A percentile compares a stretch with the other conserved stretches of the same genome.
Conservation (phyloP, 64 coral and sea anemone genomes). For the Montipora foliosa region DNA sequence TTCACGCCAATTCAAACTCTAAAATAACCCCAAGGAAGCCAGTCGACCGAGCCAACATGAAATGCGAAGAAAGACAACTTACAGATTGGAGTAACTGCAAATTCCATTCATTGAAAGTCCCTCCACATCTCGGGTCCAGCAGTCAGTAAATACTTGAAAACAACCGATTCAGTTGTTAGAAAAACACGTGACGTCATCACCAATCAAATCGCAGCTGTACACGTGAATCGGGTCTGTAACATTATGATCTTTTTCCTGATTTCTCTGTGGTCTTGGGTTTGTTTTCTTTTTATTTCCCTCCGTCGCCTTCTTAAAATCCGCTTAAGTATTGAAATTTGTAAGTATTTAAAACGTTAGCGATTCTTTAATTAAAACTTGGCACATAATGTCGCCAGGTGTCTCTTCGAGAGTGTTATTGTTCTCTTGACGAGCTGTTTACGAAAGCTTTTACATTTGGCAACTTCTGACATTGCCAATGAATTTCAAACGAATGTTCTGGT, state of each 20-base stretch:
- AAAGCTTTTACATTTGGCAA: not conserved
- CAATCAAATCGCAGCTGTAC: constrained; percentile 19
- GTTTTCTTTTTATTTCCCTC: not conserved
- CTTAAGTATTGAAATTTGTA: not conserved
- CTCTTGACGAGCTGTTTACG: too few species aligned
- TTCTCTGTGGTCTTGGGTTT: not conserved
- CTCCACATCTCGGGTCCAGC: not conserved
- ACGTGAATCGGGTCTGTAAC: not conserved
- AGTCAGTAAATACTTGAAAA: constrained; percentile 43
- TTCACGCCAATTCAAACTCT: not conserved
- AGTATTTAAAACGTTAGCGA: not conserved
- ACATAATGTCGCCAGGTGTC: not conserved
- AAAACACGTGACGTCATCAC: constrained; percentile 64
- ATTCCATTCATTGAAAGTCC: constrained; percentile 30
- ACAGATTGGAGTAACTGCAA: not conserved
- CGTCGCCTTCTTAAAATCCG: not conserved
- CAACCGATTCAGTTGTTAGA: constrained; percentile 34
- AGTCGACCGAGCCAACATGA: not conserved
- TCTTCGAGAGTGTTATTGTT: not conserved
- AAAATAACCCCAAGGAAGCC: not conserved
- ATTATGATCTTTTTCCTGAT: too few species aligned
- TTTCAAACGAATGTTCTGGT: not conserved
- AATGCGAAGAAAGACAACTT: not conserved
- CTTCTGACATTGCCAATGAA: not conserved
- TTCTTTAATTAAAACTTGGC: not conserved